phyloP scores from a whole-genome alignment of 1,140 invertebrate species.

The Tenebrio molitor region DNA sequence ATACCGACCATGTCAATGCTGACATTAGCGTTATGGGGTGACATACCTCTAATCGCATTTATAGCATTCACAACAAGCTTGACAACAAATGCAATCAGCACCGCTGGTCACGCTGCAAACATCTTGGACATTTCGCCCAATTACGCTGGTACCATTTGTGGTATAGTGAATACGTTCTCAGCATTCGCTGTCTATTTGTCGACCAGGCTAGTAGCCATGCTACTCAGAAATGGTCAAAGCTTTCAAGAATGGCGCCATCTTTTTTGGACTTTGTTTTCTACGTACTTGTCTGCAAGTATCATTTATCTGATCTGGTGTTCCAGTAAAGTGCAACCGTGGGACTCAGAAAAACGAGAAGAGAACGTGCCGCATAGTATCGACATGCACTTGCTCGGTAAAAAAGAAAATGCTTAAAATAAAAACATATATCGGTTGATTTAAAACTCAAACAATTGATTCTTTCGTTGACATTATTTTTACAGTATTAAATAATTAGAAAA shows the following conservation, averaged over 20 bases:
- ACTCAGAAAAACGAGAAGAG: too few relatives aligned
- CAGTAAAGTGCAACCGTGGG: too few relatives aligned
- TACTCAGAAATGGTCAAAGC: neutral
- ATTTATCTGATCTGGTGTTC: too few relatives aligned
- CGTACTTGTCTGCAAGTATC: too few relatives aligned
- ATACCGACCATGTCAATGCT: neutral
- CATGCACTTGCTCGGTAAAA: too few relatives aligned
- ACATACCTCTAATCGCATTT: neutral
- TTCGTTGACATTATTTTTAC: too few relatives aligned
- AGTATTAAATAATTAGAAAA: too few relatives aligned
- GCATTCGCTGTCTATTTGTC: neutral
- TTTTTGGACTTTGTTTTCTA: slow-evolving; percentile 19
- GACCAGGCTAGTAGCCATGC: neutral
- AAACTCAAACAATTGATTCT: too few relatives aligned
- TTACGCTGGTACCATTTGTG: slow-evolving; percentile 19
- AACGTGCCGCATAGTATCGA: too few relatives aligned
- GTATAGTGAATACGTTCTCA: neutral
- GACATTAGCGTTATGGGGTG: neutral
- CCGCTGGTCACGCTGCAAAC: slow-evolving; percentile 4
- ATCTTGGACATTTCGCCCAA: slow-evolving; percentile 22
- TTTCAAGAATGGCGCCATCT: neutral
- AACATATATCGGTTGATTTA: too few relatives aligned
- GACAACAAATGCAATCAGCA: neutral
- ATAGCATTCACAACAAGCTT: neutral
- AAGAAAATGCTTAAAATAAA: too few relatives aligned